phyloP scores from a whole-genome alignment of 2,797 vertebrate species.

The Anisognathus igniventris region DNA sequence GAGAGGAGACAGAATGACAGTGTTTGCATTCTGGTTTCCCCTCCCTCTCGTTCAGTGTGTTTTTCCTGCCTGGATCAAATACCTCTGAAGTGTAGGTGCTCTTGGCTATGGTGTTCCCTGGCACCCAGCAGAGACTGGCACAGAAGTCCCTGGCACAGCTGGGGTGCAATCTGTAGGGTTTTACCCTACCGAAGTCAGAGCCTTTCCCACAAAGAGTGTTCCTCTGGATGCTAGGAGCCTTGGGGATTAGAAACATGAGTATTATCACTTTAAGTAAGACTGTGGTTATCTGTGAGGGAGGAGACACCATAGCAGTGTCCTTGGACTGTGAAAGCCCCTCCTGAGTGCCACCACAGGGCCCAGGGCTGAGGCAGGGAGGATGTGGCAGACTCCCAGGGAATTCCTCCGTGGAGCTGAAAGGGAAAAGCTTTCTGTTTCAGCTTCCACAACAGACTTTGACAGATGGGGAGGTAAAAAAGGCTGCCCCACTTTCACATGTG shows the following conservation, averaged over 20 bases:
- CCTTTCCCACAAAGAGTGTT: background rate
- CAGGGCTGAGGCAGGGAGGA: background rate
- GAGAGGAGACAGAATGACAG: background rate
- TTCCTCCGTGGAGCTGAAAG: fast-evolving
- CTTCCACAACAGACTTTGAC: background rate
- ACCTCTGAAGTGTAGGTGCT: background rate
- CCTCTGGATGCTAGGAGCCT: background rate
- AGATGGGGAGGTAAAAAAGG: background rate
- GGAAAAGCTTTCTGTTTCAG: background rate
- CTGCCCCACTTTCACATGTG: background rate
- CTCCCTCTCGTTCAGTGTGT: background rate
- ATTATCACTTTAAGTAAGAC: background rate
- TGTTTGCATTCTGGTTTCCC: background rate
- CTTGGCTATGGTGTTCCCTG: background rate
- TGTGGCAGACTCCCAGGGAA: background rate
- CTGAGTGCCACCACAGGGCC: background rate
- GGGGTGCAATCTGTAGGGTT: background rate
- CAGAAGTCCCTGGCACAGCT: background rate
- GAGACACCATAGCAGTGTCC: background rate
- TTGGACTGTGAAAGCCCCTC: background rate
- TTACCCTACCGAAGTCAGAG: background rate
- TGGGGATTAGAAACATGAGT: background rate
- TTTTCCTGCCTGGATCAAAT: background rate
- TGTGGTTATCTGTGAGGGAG: background rate
- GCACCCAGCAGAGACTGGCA: background rate